Evolutionary conservation across 2,888 invertebrate species (phyloP), one percentile per base, ranked within the genome.

Genomic region (Rhopalosiphum nymphaeae): DNA sequence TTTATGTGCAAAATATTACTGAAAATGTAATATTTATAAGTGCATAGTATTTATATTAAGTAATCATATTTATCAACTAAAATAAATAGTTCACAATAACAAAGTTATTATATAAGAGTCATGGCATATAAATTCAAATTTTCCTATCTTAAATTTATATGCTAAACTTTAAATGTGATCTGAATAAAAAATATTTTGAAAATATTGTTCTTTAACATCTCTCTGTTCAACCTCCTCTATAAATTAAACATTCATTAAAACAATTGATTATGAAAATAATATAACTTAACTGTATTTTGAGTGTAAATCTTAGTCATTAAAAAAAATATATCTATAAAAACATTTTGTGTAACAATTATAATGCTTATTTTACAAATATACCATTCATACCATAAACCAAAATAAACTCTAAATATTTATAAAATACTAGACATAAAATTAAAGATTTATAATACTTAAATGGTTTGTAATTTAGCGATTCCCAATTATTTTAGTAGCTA

Each of bases 131-230:
- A 16, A 67, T 67, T 67, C 5, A n/a, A n/a, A 67, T 67, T 67
- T n/a, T 67, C 67, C 67, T 67, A 67, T 67, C n/a, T 67, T 67
- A 67, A 67, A 67, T 67, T 67, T 36, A n/a, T 67, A 67, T 67
- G n/a, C 67, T 67, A 16, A 67, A 7, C 67, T 67, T n/a, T 21
- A 36, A 67, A 16, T 36, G 0, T 67, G 67, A 67, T 67, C 67
- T 67, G 67, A 67, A 36, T 67, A 67, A 67, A 67, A 67, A 67
- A 16, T 67, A 36, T 67, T 67, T 67, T 67, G 16, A 67, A 67
- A 36, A 36, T 16, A n/a, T 36, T 67, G 16, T 16, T 16, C 21
- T 67, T 67, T n/a, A 67, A 67, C 16, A 36, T 7, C 36, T 67
- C 13, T 67, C 21, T 36, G n/a, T 67, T 36, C 7, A 36, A 67